phyloP scores from a whole-genome alignment of 2,113 vertebrate species.

The Dicrurus megarhynchus region DNA sequence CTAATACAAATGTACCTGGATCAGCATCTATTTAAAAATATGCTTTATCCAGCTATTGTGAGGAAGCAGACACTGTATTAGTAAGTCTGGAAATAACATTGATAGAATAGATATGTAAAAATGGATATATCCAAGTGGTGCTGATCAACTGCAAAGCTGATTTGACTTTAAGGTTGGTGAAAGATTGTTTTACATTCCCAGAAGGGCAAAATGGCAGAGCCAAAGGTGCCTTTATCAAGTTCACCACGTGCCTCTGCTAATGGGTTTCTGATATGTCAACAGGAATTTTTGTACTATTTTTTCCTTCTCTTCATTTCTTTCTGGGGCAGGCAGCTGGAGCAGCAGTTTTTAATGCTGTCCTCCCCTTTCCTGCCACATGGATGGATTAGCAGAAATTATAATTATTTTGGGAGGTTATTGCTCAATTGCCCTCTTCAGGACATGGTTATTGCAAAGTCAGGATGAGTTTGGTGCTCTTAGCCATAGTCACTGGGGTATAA shows the following conservation, averaged over 20 bases:
- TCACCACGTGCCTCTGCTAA: background rate
- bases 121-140: background rate
- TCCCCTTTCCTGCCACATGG: background rate
- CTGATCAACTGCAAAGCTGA: background rate
- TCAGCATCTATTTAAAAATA: background rate
- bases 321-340: background rate
- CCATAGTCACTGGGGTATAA: background rate
- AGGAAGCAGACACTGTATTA: background rate
- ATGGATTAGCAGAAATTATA: background rate
- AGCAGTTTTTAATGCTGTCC: background rate
- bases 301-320: background rate
- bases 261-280: background rate
- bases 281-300: background rate
- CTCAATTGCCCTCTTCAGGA: background rate
- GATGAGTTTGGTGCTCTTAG: background rate
- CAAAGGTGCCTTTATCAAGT: background rate
- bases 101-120: background rate
- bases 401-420: background rate
- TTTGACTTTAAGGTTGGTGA: background rate
- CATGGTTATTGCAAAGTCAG: background rate
- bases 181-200: background rate
- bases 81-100: background rate
- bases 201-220: background rate
- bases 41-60: background rate
- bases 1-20: background rate